Base-by-base conservation (phyloP, 1,140 invertebrate genomes). In the Frieseomelitta varia region DNA sequence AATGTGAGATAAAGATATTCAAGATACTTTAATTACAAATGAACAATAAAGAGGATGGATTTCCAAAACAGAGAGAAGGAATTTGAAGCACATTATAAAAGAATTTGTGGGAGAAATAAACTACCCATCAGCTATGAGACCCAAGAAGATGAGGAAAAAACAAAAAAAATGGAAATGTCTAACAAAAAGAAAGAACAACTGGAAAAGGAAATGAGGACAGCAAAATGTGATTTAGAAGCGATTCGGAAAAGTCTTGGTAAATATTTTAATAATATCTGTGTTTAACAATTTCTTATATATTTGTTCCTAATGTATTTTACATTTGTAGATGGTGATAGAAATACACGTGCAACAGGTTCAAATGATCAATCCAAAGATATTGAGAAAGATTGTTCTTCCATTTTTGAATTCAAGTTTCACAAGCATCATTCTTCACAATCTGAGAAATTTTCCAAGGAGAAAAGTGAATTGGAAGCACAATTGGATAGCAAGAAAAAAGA, bases 401-500 rank as follows among this genome's bases (percentile, higher is more conserved):
- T 69, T 2, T 84, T 86, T 51, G 86, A 87, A 39, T 81, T 81
- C 21, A 79, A 79, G 72, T 85, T 85, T 58, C 74, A 75, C 27
- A 91, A 88, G 39, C 63, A 75, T 73, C 69, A 67, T 39, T 72
- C 85, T 15, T 63, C 80, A 19, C 84, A 84, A 2, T 84, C 71
- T 0, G 83, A 86, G 2, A 90, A 87, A 75, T 86, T 82, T 15
- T 85, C 79, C 0, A 90, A 89, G 65, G 93, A 93, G 21, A 93
- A 93, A 81, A 85, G 91, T 19, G 93, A 94, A 84, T 85, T 94
- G 78, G 92, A 93, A 51, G 93, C 67, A 89, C 94, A 88, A 85
- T 95, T 85, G 90, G 95, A 92, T 90, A 94, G 74, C 91, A 95
- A 90, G 88, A 96, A 91, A 91, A 93, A 90, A 47, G 96, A 97